Evolutionary conservation across 2,113 vertebrate genomes (phyloP).

Genomic region (Nothobranchius kuhntae): DNA sequence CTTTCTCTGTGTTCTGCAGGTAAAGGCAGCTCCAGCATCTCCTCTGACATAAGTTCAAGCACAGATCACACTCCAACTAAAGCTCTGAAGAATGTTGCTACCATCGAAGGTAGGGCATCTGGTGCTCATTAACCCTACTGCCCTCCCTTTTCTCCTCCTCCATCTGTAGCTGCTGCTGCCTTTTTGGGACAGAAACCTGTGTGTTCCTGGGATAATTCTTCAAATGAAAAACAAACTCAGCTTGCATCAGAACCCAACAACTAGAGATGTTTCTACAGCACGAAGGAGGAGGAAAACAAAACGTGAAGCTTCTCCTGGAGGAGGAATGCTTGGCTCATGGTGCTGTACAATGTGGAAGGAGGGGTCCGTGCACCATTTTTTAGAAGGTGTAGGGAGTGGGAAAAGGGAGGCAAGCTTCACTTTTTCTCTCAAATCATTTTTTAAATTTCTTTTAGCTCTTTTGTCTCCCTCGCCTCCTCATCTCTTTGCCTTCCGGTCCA

Average conservation of each 20-base stretch:
- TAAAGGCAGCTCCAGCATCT: constrained; percentile 99
- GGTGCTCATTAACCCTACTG: constrained; percentile 80
- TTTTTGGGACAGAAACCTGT: constrained; percentile 75
- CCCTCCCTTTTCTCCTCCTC: constrained; percentile 42
- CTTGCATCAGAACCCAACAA: constrained; percentile 59
- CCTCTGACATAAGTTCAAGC: constrained; percentile 99
- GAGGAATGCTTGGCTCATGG: constrained; percentile 60
- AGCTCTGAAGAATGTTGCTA: constrained; percentile 95
- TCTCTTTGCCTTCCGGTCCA: constrained; percentile 9
- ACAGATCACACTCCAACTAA: constrained; percentile 97
- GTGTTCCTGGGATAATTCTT: constrained; percentile 71
- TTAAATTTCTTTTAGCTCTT: constrained; percentile 15
- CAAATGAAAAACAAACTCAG: constrained; percentile 73
- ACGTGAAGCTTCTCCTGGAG: constrained; percentile 54
- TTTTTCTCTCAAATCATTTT: constrained; percentile 18
- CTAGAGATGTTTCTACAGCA: constrained; percentile 51
- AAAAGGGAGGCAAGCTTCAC: constrained; percentile 23
- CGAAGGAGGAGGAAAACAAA: constrained; percentile 22
- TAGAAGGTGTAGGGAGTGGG: constrained; percentile 38
- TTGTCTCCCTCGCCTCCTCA: constrained; percentile 10
- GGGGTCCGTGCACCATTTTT: constrained; percentile 12
- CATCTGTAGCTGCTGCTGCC: constrained; percentile 19
- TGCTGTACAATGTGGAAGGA: constrained; percentile 16
- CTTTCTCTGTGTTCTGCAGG: constrained; percentile 75
- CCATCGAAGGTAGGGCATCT: constrained; percentile 96